Conservation (phyloP, 1,140 invertebrate genomes). For the Hirudo medicinalis region DNA sequence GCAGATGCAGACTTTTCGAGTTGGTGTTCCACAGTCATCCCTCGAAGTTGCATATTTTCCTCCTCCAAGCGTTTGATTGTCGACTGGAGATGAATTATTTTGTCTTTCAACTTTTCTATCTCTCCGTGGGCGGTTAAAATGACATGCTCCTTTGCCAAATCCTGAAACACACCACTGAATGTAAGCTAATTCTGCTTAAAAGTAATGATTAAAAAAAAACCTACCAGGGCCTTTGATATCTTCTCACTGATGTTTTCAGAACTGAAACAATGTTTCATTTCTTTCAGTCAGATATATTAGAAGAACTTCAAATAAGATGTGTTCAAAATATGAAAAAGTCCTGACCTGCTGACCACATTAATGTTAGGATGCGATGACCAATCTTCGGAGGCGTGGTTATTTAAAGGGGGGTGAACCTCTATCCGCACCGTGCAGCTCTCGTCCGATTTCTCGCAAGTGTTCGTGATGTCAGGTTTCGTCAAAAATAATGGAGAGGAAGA, state of each 20-base stretch:
- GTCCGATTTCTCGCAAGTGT: too few species aligned
- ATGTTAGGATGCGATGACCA: too few species aligned
- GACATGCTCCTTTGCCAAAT: constrained; percentile 3
- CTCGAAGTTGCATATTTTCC: constrained; percentile 8
- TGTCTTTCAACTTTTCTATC: neutral
- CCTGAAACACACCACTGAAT: neutral
- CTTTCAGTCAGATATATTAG: too few species aligned
- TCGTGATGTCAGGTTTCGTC: too few species aligned
- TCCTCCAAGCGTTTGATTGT: constrained; percentile 2
- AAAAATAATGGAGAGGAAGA: too few species aligned
- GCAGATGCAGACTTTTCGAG: neutral
- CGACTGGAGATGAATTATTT: neutral
- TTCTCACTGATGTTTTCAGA: constrained; percentile 2
- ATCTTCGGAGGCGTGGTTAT: too few species aligned
- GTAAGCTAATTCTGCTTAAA: neutral
- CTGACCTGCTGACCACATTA: too few species aligned
- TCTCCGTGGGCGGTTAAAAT: neutral
- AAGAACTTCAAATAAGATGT: too few species aligned
- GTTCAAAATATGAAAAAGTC: too few species aligned
- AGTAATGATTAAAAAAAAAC: neutral
- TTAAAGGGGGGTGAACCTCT: too few species aligned
- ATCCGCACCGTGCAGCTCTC: too few species aligned
- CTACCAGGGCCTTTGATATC: neutral
- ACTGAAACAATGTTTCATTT: too few species aligned
- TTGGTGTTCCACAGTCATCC: neutral